Evolutionary conservation across 2,888 invertebrate genomes (phyloP), one percentile per base, ranked within the genome.

Genomic region (Drymonia ruficornis): DNA sequence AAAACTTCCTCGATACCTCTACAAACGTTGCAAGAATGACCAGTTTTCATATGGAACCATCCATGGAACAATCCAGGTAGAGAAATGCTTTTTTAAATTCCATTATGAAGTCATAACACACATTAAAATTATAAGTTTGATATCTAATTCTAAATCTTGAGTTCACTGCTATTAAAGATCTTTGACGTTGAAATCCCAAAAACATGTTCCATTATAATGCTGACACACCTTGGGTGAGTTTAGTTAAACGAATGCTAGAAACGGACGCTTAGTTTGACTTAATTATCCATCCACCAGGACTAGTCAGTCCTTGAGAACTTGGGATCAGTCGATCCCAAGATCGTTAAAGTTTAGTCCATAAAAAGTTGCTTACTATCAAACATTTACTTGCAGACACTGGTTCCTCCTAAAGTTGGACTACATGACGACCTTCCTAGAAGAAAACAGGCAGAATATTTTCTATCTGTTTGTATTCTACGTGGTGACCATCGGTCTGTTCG

Each of bases 1-100:
- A 98, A 79, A 98, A 98, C 85, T 98, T 98, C 84, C 92, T 98
- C 68, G 98, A 98, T 76, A 98, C 98, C 0, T 98, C 98, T 0
- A 98, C 98, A 0, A 98, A 98, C 78, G 97, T 98, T 0, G 98
- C 98, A 0, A 95, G 98, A 72, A 98, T 98, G 98, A 98, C 98
- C 9, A 98, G 97, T 78, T 98, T 98, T 81, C 97, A 97, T 74
- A 96, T 98, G 40, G 98, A 98, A 74, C 96, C 96, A 0, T 95
- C 96, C 57, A 94, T 95, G 78, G 96, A 96, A 75, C 94, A 94
- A 72, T 93, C 94, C 11, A 93, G 93, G 93, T 93, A 78, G 52
- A 44, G 42, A n/a, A 0, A 13, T 15, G 12, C 12, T 40, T 49
- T 2, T n/a, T 36, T 13, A 13, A n/a, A n/a, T 4, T 36, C n/a